phyloP scores from a whole-genome alignment of 1,140 invertebrate genomes.

The Cydia strobilella region DNA sequence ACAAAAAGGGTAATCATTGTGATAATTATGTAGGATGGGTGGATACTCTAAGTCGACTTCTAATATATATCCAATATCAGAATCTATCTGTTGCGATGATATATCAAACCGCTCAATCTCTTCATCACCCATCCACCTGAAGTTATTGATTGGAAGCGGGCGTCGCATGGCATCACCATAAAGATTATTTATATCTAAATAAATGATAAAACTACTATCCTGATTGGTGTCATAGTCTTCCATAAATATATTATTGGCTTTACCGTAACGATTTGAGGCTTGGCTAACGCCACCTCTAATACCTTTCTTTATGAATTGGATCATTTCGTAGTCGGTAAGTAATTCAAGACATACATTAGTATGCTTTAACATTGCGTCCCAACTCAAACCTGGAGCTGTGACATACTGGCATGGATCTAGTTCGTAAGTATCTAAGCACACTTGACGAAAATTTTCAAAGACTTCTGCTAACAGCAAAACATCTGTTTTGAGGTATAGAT shows the following conservation, averaged over 20 bases:
- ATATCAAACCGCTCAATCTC: conserved; percentile 48
- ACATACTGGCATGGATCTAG: conserved; percentile 61
- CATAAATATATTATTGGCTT: conserved; percentile 63
- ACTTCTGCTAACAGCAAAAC: conserved; percentile 69
- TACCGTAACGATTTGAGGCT: conserved; percentile 53
- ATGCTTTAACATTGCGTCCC: conserved; percentile 53
- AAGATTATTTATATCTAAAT: conserved; percentile 71
- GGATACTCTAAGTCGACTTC: conserved; percentile 63
- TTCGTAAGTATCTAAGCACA: conserved; percentile 52
- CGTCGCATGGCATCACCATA: conserved; percentile 68
- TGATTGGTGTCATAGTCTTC: conserved; percentile 25
- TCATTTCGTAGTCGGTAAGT: conserved; percentile 66
- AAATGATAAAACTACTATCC: conserved; percentile 52
- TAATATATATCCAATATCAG: conserved; percentile 65
- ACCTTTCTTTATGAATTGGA: conserved; percentile 43
- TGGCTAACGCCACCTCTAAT: conserved; percentile 64
- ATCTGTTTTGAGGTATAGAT: conserved; percentile 60
- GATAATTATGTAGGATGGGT: conserved; percentile 60
- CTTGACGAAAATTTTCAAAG: conserved; percentile 70
- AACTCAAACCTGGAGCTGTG: conserved; percentile 58
- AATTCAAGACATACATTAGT: conserved; percentile 49
- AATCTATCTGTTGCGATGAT: conserved; percentile 41
- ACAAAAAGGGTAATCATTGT: conserved; percentile 69
- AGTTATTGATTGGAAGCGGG: conserved; percentile 29
- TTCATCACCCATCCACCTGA: conserved; percentile 20